phyloP scores from a whole-genome alignment of 2,113 vertebrate genomes.

The Ahaetulla prasina region DNA sequence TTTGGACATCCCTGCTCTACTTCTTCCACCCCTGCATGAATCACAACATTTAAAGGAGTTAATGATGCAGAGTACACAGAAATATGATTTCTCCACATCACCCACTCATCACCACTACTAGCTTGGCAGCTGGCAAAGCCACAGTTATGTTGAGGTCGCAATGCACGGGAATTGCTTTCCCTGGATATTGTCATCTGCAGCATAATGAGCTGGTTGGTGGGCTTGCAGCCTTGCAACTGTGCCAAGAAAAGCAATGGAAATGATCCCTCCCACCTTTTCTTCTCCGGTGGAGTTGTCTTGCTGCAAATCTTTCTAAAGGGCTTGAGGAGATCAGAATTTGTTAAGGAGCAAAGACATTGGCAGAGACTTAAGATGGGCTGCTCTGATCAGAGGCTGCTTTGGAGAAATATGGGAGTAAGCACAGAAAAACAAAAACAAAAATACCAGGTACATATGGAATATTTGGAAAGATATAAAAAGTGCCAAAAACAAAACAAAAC shows the following conservation, averaged over 20 bases:
- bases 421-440: constrained; percentile 18
- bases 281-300: background rate
- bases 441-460: constrained; percentile 9
- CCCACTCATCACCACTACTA: background rate
- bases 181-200: background rate
- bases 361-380: background rate
- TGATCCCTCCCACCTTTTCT: background rate
- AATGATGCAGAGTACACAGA: background rate
- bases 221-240: background rate
- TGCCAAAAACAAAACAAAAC: background rate
- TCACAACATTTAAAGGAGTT: background rate
- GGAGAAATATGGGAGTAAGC: background rate
- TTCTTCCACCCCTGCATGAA: background rate
- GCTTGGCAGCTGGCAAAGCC: background rate
- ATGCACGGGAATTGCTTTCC: background rate
- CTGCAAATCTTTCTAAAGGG: background rate
- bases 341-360: background rate
- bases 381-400: background rate
- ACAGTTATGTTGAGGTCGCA: background rate
- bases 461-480: constrained; percentile 19
- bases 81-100: background rate
- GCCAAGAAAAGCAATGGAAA: background rate
- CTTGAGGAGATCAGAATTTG: background rate
- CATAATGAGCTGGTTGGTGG: background rate
- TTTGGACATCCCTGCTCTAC: no score